A percentile compares a stretch with the other conserved stretches of the same genome.
phyloP scores from a whole-genome alignment of 2,888 invertebrate species.

The Orthosia incerta region DNA sequence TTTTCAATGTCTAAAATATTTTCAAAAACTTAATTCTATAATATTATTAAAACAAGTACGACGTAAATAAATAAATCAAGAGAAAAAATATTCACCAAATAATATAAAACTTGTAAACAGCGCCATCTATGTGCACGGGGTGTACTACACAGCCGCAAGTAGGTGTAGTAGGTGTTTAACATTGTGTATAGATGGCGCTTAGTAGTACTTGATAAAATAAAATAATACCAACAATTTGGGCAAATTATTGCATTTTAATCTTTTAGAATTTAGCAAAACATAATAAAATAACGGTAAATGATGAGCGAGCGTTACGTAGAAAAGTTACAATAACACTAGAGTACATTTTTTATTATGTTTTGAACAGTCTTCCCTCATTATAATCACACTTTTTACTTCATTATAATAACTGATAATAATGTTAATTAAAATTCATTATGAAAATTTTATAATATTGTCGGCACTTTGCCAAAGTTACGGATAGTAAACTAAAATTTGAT shows the following conservation, averaged over 20 bases:
- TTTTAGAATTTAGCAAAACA: not conserved
- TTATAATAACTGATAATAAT: not conserved
- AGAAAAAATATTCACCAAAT: not conserved
- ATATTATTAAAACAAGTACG: not conserved
- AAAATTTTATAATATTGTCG: conserved; percentile 8
- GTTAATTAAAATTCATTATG: not conserved
- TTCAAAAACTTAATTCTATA: not conserved
- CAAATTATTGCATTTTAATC: not conserved
- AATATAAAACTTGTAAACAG: not conserved
- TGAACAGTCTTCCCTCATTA: not conserved
- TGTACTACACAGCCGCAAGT: not conserved
- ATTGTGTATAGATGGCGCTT: conserved; percentile 29
- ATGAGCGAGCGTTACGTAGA: not conserved
- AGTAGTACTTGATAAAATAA: not conserved
- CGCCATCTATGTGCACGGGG: conserved; percentile 41
- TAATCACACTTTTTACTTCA: not conserved
- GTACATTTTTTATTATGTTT: not conserved
- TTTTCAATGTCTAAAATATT: no score
- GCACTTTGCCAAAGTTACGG: conserved; percentile 55
- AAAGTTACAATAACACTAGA: not conserved
- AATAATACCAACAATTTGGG: not conserved
- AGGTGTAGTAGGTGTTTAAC: accelerated
- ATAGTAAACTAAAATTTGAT: conserved; percentile 58
- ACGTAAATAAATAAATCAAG: no score
- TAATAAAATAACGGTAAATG: no score